These are phyloP conservation scores for Neodon shergylaensis DNA, from an alignment of 2,113 vertebrate species.

Conservation along the genomic window DNA sequence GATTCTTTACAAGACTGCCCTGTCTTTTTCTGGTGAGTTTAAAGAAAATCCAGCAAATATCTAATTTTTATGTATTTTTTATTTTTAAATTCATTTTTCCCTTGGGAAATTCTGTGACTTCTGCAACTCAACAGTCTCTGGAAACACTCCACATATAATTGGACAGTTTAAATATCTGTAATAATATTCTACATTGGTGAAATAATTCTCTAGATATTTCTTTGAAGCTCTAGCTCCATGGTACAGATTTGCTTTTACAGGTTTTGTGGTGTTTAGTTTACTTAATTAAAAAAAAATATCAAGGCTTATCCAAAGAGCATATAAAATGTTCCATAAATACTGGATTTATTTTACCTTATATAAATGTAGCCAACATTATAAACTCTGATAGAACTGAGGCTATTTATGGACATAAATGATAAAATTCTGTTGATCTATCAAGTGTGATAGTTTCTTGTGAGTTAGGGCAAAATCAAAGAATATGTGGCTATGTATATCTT, in stretches of 20 bases:
- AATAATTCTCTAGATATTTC: slow-evolving; percentile 24
- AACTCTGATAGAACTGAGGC: not conserved
- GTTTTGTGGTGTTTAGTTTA: slow-evolving; percentile 8
- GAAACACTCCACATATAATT: slow-evolving; percentile 7
- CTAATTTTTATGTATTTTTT: not conserved
- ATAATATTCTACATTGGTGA: not conserved
- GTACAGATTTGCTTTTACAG: not conserved
- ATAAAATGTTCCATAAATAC: slow-evolving; percentile 1
- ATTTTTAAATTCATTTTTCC: not conserved
- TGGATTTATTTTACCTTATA: slow-evolving; percentile 15
- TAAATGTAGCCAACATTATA: not conserved
- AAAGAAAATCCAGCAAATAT: slow-evolving; percentile 39
- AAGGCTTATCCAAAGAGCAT: not conserved
- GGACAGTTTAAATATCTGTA: not conserved
- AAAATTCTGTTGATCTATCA: not conserved
- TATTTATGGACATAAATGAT: not conserved
- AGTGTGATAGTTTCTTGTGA: not conserved
- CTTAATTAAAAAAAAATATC: slow-evolving; percentile 27
- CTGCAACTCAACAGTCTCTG: slow-evolving; percentile 18
- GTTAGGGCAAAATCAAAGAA: not conserved
- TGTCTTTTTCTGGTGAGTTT: slow-evolving; percentile 55
- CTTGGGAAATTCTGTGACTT: slow-evolving; percentile 24
- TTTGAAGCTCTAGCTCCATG: not conserved
- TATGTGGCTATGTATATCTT: not conserved
- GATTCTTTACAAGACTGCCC: slow-evolving; percentile 51